Evolutionary conservation across 2,113 vertebrate species (phyloP).

Genomic region (Cichladusa arquata): DNA sequence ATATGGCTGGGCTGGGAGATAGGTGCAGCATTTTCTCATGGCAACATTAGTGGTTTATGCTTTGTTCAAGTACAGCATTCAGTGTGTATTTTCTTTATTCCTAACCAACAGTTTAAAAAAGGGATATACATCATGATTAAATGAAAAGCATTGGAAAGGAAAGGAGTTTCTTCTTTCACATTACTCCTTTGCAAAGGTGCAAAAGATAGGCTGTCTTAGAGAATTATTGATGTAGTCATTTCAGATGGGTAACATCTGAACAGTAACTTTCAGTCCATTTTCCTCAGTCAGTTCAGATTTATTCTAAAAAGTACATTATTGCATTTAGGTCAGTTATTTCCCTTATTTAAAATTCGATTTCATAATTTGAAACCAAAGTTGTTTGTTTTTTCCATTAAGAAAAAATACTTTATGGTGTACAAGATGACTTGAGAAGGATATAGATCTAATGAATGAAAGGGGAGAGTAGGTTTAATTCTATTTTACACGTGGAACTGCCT

Average conservation of each 20-base stretch:
- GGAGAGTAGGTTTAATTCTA: neutral
- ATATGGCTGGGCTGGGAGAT: neutral
- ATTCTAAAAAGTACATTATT: neutral
- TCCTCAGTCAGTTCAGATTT: neutral
- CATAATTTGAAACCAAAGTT: neutral
- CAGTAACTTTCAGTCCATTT: neutral
- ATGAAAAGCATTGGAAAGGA: neutral
- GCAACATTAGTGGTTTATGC: neutral
- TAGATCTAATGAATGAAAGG: neutral
- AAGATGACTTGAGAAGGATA: neutral
- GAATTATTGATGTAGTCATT: neutral
- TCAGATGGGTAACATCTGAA: neutral
- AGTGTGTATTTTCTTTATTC: neutral
- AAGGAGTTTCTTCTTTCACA: neutral
- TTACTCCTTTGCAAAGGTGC: neutral
- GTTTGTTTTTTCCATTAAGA: neutral
- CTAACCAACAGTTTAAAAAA: neutral
- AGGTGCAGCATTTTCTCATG: neutral
- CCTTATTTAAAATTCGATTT: neutral
- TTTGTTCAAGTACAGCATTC: neutral
- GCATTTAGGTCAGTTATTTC: neutral
- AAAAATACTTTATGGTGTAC: neutral
- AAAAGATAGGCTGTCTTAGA: neutral
- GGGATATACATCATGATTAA: neutral
- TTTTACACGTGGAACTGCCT: neutral